Evolutionary conservation across 2,888 invertebrate species (phyloP).

Genomic region (Drosophila neotestacea): DNA sequence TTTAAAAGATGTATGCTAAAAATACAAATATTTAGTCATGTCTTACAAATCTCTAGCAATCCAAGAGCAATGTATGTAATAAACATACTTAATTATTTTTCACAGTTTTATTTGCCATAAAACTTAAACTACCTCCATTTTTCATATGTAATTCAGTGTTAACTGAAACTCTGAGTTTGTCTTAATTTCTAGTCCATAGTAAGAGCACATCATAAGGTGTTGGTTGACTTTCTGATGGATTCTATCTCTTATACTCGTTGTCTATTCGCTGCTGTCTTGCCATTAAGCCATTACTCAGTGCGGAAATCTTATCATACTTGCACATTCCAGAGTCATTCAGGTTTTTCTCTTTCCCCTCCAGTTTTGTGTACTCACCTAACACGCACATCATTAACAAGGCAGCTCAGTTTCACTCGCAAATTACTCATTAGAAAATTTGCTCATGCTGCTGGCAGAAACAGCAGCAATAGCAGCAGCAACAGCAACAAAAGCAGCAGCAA

Average conservation of each 20-base stretch:
- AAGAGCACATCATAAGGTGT: conserved; percentile 1
- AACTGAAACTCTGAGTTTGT: background rate
- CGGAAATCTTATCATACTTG: conserved; percentile 65
- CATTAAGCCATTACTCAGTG: conserved; percentile 60
- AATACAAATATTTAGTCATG: no score
- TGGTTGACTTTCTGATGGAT: conserved; percentile 11
- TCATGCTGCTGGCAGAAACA: conserved; percentile 24
- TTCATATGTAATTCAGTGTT: background rate
- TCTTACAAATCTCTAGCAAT: no score
- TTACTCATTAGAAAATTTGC: conserved; percentile 74
- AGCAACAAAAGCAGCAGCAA: conserved; percentile 24
- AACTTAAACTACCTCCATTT: background rate
- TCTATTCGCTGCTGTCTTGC: conserved; percentile 47
- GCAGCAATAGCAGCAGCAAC: conserved; percentile 15
- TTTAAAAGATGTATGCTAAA: no score
- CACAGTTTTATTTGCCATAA: background rate
- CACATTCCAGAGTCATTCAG: conserved; percentile 26
- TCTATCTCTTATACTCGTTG: conserved; percentile 15
- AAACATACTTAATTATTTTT: no score
- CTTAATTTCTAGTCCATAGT: background rate
- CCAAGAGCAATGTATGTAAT: no score
- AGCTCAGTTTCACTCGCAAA: conserved; percentile 55
- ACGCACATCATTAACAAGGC: conserved; percentile 66
- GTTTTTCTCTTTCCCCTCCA: background rate
- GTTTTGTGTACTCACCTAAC: conserved; percentile 20